A percentile compares a stretch with the other conserved stretches of the same genome.
Evolutionary conservation across 2,113 vertebrate species (phyloP).

Genomic region (Gallinago media): DNA sequence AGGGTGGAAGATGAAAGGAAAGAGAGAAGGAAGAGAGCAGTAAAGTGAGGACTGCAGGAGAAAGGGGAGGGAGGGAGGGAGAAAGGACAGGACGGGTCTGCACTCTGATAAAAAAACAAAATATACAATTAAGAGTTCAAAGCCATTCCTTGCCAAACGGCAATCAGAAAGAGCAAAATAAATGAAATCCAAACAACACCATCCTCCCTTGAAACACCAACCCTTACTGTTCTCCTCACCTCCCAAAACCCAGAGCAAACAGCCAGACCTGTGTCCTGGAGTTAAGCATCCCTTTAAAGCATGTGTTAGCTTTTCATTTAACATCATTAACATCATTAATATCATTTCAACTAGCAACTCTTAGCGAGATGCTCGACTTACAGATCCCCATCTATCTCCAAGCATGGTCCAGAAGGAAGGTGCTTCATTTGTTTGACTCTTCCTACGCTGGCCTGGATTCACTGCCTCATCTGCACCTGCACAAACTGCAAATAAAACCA

Average conservation of each 20-base stretch:
- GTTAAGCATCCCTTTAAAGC: background rate
- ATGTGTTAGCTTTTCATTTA: background rate
- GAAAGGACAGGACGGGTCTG: slow-evolving; percentile 24
- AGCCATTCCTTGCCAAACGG: slow-evolving; percentile 17
- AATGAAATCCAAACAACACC: background rate
- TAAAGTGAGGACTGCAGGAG: slow-evolving; percentile 10
- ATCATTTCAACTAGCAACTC: too few relatives aligned
- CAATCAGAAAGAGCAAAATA: slow-evolving; percentile 19
- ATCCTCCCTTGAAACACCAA: background rate
- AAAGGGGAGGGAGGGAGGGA: background rate
- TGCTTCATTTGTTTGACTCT: background rate
- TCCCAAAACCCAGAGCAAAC: background rate
- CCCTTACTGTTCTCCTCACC: background rate
- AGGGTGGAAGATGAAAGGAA: slow-evolving; percentile 47
- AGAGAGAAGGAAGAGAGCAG: slow-evolving; percentile 34
- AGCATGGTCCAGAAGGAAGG: background rate
- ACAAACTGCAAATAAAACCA: slow-evolving; percentile 45
- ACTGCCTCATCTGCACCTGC: background rate
- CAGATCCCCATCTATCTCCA: background rate
- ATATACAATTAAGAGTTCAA: slow-evolving; percentile 43
- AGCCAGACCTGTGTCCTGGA: background rate
- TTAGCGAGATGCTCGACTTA: background rate
- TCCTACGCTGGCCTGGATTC: background rate
- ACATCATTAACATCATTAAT: too few relatives aligned
- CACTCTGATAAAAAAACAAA: slow-evolving; percentile 52